These are phyloP conservation scores for Grammomys surdaster DNA, from an alignment of 2,113 vertebrate species.

Conservation along the genomic window DNA sequence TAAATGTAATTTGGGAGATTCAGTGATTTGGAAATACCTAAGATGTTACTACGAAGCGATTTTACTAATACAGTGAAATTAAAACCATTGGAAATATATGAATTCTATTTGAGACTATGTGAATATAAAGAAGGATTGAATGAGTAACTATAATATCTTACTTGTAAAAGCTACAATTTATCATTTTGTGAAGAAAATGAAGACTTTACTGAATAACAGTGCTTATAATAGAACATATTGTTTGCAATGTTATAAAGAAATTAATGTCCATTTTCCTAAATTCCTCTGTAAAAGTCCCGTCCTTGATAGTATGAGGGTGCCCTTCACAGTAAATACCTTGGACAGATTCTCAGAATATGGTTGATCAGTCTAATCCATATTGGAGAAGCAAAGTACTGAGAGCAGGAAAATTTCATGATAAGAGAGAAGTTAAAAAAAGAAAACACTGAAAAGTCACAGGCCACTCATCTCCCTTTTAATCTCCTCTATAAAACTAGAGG, in stretches of 20 bases:
- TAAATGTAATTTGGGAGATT: slow-evolving; percentile 75
- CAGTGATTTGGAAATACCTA: slow-evolving; percentile 67
- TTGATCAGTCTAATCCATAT: background rate
- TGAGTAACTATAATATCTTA: slow-evolving; percentile 27
- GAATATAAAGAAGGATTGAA: slow-evolving; percentile 71
- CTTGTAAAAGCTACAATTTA: slow-evolving; percentile 13
- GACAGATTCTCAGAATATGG: background rate
- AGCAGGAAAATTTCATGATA: background rate
- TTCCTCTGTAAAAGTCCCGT: background rate
- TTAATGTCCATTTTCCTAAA: background rate
- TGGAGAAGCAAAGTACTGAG: background rate
- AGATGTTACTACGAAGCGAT: slow-evolving; percentile 65
- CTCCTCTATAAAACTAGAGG: slow-evolving; percentile 35
- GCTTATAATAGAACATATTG: background rate
- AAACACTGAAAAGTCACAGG: background rate
- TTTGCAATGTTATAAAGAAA: slow-evolving; percentile 51
- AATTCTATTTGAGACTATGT: slow-evolving; percentile 63
- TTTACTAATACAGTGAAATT: slow-evolving; percentile 78
- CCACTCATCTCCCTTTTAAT: background rate
- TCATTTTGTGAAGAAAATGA: slow-evolving; percentile 40
- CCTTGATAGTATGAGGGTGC: background rate
- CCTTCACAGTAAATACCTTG: background rate
- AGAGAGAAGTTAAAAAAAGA: background rate
- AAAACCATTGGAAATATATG: slow-evolving; percentile 73
- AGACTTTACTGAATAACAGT: slow-evolving; percentile 45